Evolutionary conservation across 2,113 vertebrate species (phyloP), one percentile per base, ranked within the genome.

Genomic region (Plotosus lineatus): DNA sequence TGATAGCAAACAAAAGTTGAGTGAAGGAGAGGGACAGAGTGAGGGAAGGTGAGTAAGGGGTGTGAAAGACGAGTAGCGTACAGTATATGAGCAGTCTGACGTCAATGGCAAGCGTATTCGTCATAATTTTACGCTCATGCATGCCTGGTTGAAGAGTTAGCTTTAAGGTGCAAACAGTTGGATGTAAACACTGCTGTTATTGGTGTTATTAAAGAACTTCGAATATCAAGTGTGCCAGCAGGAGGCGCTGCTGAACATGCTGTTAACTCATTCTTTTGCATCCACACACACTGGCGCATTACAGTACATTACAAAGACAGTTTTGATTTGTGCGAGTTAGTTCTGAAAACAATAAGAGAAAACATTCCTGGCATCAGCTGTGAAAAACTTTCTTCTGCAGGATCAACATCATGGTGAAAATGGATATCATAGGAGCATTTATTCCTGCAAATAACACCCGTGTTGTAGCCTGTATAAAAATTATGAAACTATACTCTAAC

Each of bases 41-140:
- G 53, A 86, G 85, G 77, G 83, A 86, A 84, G 77, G 84, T n/a
- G 31, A 80, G 77, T 26, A 31, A n/a, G 48, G 83, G 46, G 51
- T n/a, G 58, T 44, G 50, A 10, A 15, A 48, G 71, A 56, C 15
- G 46, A 46, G 75, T n/a, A 51, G n/a, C 26, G 15, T 60, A 31
- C 11, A 53, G 79, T 58, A 78, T 33, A 82, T 90, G 88, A 84
- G 94, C 94, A 96, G 96, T 92, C 93, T 89, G 91, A 40, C 86
- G 90, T 97, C 96, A 97, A 97, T 96, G 96, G 95, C 96, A 97
- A 97, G 96, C 95, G 95, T 98, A 95, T 91, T 86, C 80, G 77
- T 84, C 42, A 78, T 66, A 91, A 75, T 58, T 84, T 93, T 92
- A 90, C 89, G 87, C 83, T 90, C 93, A 91, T 84, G 92, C 90